A percentile compares a stretch with the other conserved stretches of the same genome.
These are phyloP conservation scores for Acridotheres tristis DNA, from an alignment of 2,797 vertebrate genomes.

Conservation along the genomic window DNA sequence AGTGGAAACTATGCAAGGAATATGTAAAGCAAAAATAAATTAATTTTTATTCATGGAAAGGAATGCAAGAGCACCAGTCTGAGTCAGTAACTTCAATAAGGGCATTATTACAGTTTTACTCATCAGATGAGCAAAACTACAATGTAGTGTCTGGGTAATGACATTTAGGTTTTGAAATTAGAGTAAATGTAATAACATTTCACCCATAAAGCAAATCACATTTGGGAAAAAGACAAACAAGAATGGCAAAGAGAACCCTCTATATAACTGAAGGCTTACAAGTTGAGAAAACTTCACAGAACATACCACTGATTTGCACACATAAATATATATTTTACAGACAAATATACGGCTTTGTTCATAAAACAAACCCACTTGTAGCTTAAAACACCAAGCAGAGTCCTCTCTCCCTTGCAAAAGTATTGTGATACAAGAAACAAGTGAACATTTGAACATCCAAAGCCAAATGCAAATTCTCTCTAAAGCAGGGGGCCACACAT, in stretches of 20 bases:
- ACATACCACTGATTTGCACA: not conserved
- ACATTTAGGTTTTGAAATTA: not conserved
- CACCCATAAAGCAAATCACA: not conserved
- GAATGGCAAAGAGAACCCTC: not conserved
- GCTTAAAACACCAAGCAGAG: not conserved
- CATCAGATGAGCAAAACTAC: not conserved
- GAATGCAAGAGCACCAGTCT: not conserved
- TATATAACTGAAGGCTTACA: not conserved
- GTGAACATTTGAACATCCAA: not conserved
- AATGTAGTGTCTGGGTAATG: not conserved
- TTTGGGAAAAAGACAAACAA: not conserved
- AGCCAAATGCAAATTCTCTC: not conserved
- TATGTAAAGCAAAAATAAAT: not conserved
- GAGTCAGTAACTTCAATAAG: not conserved
- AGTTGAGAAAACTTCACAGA: not conserved
- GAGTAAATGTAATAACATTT: not conserved
- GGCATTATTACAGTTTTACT: not conserved
- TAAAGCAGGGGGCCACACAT: not conserved
- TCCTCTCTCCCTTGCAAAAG: not conserved
- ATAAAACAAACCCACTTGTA: not conserved
- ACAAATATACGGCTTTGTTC: not conserved
- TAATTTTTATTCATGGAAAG: not conserved
- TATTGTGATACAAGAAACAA: not conserved
- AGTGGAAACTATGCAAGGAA: not conserved
- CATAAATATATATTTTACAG: not conserved